Evolutionary conservation across 2,888 invertebrate genomes (phyloP).

Genomic region (Leucozona laternaria): DNA sequence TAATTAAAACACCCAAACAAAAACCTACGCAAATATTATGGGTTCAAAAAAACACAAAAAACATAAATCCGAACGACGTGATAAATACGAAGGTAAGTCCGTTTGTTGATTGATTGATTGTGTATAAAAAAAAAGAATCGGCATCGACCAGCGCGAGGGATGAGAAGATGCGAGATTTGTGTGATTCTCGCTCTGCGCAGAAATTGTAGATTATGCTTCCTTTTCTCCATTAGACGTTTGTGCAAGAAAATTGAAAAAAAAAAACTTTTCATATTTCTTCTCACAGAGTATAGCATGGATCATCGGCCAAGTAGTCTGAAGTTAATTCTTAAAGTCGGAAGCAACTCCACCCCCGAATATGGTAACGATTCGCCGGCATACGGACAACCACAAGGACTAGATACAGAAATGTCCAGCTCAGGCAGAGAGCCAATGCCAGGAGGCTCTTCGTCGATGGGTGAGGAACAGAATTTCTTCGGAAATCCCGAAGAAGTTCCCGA

Average conservation of each 20-base stretch:
- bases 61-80: constrained; percentile 87
- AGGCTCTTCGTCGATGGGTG: constrained; percentile 27
- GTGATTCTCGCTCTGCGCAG: constrained; percentile 49
- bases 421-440: constrained; percentile 75
- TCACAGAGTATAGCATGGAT: constrained; percentile 81
- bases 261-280: constrained; percentile 38
- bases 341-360: constrained; percentile 88
- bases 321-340: constrained; percentile 90
- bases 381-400: constrained; percentile 55
- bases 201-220: constrained; percentile 42
- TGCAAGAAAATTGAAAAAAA: constrained; percentile 42
- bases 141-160: not conserved
- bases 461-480: constrained; percentile 51
- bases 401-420: constrained; percentile 64
- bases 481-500: constrained; percentile 80
- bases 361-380: constrained; percentile 84
- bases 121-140: constrained; percentile 34
- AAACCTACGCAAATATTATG: constrained; percentile 78
- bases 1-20: constrained; percentile 23
- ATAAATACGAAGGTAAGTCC: constrained; percentile 85
- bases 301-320: constrained; percentile 86
- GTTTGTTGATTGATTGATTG: constrained; percentile 2
- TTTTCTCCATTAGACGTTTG: constrained; percentile 33
- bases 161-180: constrained; percentile 25
- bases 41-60: constrained; percentile 87